Evolutionary conservation across 2,888 invertebrate species (phyloP).

Genomic region (Leptogaster cylindrica): DNA sequence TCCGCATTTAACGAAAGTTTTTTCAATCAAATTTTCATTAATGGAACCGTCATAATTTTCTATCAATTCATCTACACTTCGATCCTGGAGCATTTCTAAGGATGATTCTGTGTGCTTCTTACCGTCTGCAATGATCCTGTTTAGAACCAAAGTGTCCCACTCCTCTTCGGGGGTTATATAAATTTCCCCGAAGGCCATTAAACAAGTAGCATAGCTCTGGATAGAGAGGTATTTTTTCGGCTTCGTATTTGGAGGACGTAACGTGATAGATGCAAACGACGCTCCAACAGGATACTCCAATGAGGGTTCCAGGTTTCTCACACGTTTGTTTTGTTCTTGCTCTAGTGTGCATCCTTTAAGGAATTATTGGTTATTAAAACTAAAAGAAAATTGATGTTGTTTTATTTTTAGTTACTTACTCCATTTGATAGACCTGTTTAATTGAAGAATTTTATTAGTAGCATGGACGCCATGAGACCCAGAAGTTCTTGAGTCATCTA

Average conservation of each 20-base stretch:
- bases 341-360: conserved; percentile 3
- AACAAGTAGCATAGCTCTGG: conserved; percentile 52
- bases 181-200: conserved; percentile 55
- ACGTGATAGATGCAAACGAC: neutral
- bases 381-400: neutral
- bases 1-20: conserved; percentile 54
- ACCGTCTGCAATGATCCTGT: conserved; percentile 55
- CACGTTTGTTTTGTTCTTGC: neutral
- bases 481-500: no score
- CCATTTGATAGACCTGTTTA: conserved; percentile 1
- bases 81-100: conserved; percentile 48
- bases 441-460: neutral
- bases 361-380: no score
- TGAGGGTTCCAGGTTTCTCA: neutral
- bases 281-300: conserved; percentile 6
- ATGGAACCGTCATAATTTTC: neutral
- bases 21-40: conserved; percentile 52
- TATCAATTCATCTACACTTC: conserved; percentile 45
- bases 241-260: conserved; percentile 15
- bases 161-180: conserved; percentile 54
- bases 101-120: conserved; percentile 51
- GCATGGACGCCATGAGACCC: no score
- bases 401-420: neutral
- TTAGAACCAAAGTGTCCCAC: conserved; percentile 54
- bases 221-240: conserved; percentile 47